Evolutionary conservation across 2,797 vertebrate species (phyloP).

Genomic region (Simalia tracyae): DNA sequence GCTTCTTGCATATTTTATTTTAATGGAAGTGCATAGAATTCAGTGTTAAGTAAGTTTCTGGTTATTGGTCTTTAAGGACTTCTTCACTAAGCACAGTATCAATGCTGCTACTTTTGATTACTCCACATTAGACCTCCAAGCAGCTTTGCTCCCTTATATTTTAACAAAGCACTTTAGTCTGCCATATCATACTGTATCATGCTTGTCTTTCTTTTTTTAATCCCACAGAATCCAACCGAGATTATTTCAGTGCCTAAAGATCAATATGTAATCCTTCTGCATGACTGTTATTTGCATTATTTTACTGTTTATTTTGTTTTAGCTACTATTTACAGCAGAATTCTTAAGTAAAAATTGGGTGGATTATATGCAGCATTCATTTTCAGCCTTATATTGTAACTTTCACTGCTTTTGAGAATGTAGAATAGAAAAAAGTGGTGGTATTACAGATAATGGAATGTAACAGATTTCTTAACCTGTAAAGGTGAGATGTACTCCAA

Average conservation of each 20-base stretch:
- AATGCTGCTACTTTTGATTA: conserved; percentile 50
- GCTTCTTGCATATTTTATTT: conserved; percentile 26
- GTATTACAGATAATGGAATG: conserved; percentile 10
- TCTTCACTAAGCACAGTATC: conserved; percentile 34
- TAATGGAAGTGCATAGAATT: conserved; percentile 33
- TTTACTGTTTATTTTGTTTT: conserved; percentile 62
- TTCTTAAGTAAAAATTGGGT: conserved; percentile 48
- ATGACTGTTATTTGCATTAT: conserved; percentile 39
- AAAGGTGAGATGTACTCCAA: conserved; percentile 23
- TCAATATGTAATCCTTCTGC: conserved; percentile 16
- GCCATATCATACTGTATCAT: conserved; percentile 38
- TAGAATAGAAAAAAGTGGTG: conserved; percentile 57
- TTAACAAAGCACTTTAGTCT: conserved; percentile 55
- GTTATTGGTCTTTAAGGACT: conserved; percentile 34
- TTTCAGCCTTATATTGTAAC: conserved; percentile 68
- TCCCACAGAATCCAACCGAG: conserved; percentile 55
- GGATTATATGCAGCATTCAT: conserved; percentile 65
- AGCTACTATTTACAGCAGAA: conserved; percentile 61
- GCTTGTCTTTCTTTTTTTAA: conserved; percentile 23
- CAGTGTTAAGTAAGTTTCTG: conserved; percentile 15
- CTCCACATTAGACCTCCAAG: background rate
- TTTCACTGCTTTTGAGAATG: conserved; percentile 59
- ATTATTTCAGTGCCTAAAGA: conserved; percentile 48
- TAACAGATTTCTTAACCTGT: conserved; percentile 24
- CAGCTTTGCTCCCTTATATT: conserved; percentile 28